These are phyloP conservation scores for Aromia moschata DNA, from an alignment of 2,888 invertebrate genomes.

Conservation along the genomic window DNA sequence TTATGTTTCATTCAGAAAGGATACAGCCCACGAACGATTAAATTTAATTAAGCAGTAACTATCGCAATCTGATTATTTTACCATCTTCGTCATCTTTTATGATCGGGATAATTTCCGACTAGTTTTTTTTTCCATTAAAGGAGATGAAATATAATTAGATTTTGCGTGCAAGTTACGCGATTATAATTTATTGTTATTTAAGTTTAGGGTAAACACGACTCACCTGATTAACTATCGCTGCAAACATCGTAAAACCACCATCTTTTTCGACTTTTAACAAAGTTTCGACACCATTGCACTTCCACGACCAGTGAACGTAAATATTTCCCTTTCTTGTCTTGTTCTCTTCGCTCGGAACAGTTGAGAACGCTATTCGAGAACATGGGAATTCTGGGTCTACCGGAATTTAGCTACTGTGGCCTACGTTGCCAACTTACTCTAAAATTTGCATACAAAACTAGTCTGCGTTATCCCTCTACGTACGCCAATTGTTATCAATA, in stretches of 20 bases:
- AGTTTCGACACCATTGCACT: constrained; percentile 24
- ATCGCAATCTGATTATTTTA: constrained; percentile 18
- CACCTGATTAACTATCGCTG: constrained; percentile 16
- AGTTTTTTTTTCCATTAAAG: constrained; percentile 22
- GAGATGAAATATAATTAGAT: constrained; percentile 19
- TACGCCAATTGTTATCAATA: no score
- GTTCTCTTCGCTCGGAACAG: no score
- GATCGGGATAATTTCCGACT: constrained; percentile 20
- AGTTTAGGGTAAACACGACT: not conserved
- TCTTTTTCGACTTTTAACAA: constrained; percentile 18
- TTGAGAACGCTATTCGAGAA: no score
- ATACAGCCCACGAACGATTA: not conserved
- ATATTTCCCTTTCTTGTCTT: constrained; percentile 23
- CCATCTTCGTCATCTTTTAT: constrained; percentile 21
- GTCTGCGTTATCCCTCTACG: no score
- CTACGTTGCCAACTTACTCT: no score
- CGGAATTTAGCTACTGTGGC: no score
- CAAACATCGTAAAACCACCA: constrained; percentile 21
- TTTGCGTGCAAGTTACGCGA: constrained; percentile 1
- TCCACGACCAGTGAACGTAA: constrained; percentile 18
- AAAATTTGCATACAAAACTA: no score
- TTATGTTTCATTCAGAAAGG: not conserved
- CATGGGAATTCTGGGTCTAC: no score
- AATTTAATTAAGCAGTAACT: constrained; percentile 9
- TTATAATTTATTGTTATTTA: constrained; percentile 2